Evolutionary conservation across 2,888 invertebrate species (phyloP), one percentile per base, ranked within the genome.

Genomic region (Thalpophila matura): DNA sequence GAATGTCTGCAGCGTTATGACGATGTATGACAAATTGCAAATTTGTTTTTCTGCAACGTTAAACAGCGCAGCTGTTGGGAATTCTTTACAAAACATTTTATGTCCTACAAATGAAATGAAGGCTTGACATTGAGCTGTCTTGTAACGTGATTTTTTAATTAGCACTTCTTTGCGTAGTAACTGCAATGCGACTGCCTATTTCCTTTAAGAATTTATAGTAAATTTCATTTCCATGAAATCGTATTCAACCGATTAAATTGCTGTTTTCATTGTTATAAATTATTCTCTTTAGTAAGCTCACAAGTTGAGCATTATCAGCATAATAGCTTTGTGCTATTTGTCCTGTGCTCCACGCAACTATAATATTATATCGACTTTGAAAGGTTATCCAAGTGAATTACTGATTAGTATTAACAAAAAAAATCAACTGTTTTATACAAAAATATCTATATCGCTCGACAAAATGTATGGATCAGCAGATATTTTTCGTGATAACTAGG

Each of bases 41-140:
- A 61, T 54, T 55, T 47, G 43, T 62, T 62, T 71, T 70, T 46
- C 42, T 50, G 40, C 51, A 29, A 16, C 24, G 27, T n/a, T n/a
- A 69, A 49, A 59, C 14, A 14, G 24, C 33, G 24, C 67, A 59
- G 59, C 74, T 49, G 67, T 46, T 54, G 26, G 14, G 12, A 46
- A 46, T 54, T 54, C 27, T 45, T 66, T 24, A 50, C 49, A 67
- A 54, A 54, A 54, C 27, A 43, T 65, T 58, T 58, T 24, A 31
- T 2, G 40, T 49, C 43, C 40, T 46, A 38, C 20, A 58, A 47
- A 51, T 74, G 12, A 26, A 51, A 61, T 43, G 42, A 37, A 40
- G 33, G 22, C 35, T 49, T 74, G 74, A 62, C 74, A 56, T 68
- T 68, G 56, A 61, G 16, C 14, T 61, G 58, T 66, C 53, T 54